phyloP scores from a whole-genome alignment of 2,888 invertebrate species.

The Ypsolopha scabrella region DNA sequence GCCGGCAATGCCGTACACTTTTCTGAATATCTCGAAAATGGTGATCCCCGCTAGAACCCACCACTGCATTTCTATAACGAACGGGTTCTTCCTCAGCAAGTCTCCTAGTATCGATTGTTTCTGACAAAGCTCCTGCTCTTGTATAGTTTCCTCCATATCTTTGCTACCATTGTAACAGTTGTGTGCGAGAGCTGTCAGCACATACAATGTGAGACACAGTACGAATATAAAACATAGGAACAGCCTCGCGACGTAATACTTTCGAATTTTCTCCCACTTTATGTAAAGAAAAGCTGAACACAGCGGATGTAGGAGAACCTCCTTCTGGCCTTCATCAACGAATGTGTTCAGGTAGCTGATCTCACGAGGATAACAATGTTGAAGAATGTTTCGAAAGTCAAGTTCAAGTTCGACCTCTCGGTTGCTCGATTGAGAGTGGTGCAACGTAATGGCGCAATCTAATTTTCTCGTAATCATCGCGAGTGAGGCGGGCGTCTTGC shows the following conservation, averaged over 20 bases:
- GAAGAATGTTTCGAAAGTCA: slow-evolving; percentile 85
- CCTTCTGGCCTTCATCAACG: slow-evolving; percentile 90
- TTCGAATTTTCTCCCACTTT: slow-evolving; percentile 92
- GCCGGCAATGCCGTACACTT: slow-evolving; percentile 84
- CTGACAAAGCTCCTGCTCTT: slow-evolving; percentile 80
- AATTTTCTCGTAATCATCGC: slow-evolving; percentile 86
- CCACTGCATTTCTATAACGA: slow-evolving; percentile 86
- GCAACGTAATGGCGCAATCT: slow-evolving; percentile 83
- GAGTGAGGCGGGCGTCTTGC: slow-evolving; percentile 88
- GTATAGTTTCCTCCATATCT: slow-evolving; percentile 78
- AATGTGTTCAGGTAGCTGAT: slow-evolving; percentile 89
- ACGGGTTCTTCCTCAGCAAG: slow-evolving; percentile 79
- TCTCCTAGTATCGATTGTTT: slow-evolving; percentile 84
- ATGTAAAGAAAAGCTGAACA: slow-evolving; percentile 90
- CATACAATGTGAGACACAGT: slow-evolving; percentile 83
- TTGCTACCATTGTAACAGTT: slow-evolving; percentile 87
- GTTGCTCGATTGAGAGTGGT: slow-evolving; percentile 82
- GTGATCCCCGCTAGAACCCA: slow-evolving; percentile 84
- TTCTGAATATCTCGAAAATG: slow-evolving; percentile 82
- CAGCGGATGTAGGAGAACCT: slow-evolving; percentile 86
- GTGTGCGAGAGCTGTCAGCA: slow-evolving; percentile 84
- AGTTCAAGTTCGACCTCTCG: slow-evolving; percentile 85
- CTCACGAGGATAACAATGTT: slow-evolving; percentile 86
- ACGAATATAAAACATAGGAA: slow-evolving; percentile 85
- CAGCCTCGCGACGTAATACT: slow-evolving; percentile 85